Conservation (phyloP, 2,888 invertebrate species). For the Rotaria magnacalcarata region DNA sequence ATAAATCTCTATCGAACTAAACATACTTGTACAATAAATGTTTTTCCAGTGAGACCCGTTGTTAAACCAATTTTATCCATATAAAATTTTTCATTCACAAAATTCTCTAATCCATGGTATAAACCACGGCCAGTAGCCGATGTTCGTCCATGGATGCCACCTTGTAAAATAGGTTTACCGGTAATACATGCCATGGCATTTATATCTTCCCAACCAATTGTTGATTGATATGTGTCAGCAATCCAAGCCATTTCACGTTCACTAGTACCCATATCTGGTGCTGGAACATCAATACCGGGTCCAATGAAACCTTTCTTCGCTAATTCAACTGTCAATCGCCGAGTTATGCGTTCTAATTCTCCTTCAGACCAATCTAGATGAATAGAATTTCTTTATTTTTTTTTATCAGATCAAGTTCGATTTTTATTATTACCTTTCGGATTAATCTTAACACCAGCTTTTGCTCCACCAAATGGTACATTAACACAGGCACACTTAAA, state of each 20-base stretch:
- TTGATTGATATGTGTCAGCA: conserved; percentile 92
- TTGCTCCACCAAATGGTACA: conserved; percentile 89
- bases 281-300: conserved; percentile 97
- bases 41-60: conserved; percentile 92
- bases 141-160: conserved; percentile 91
- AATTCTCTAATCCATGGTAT: conserved; percentile 86
- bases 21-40: conserved; percentile 74
- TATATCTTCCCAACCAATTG: conserved; percentile 80
- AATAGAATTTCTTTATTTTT: no score
- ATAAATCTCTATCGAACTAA: background rate
- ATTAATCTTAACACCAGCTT: conserved; percentile 88
- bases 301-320: conserved; percentile 93
- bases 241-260: conserved; percentile 90
- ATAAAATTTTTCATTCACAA: conserved; percentile 85
- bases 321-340: conserved; percentile 85
- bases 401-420: no score
- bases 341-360: conserved; percentile 92
- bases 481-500: conserved; percentile 98
- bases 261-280: conserved; percentile 95
- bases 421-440: conserved; percentile 68
- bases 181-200: conserved; percentile 94
- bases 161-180: conserved; percentile 90
- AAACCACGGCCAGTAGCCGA: conserved; percentile 79
- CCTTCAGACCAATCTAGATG: conserved; percentile 64
- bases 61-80: conserved; percentile 80